Conservation (phyloP, 2,888 invertebrate species). For the Cantharis rufa region DNA sequence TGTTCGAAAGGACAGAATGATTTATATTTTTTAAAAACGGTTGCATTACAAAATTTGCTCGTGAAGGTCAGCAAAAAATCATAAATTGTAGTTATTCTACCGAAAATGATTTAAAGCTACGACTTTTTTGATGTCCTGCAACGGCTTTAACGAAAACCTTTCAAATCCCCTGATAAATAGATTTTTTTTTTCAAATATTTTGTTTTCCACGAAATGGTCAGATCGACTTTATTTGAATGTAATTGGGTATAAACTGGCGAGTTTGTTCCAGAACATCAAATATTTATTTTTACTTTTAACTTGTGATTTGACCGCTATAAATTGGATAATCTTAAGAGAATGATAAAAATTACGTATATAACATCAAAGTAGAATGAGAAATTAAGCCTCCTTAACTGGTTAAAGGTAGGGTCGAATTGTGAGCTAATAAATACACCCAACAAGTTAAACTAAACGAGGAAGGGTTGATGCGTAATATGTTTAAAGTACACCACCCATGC, state of each 20-base stretch:
- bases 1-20: background rate
- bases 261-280: background rate
- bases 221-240: background rate
- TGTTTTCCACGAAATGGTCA: background rate
- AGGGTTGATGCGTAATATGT: background rate
- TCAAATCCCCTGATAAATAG: background rate
- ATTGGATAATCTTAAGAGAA: background rate
- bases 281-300: background rate
- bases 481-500: background rate
- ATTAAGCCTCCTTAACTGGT: background rate
- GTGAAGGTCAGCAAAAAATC: background rate
- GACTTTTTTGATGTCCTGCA: background rate
- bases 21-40: background rate
- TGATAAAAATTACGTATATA: background rate
- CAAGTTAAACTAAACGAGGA: background rate
- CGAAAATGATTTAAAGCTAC: background rate
- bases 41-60: background rate
- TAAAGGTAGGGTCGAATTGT: too few relatives aligned
- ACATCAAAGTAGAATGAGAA: background rate
- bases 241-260: background rate
- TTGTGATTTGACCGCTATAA: background rate
- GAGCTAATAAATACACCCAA: background rate
- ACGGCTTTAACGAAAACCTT: background rate
- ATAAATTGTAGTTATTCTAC: background rate
- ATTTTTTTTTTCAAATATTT: background rate